Percentiles rank a stretch among this genome's conserved stretches.
Evolutionary conservation across 1,140 invertebrate species (phyloP).

Genomic region (Pogonognathellus flavescens): DNA sequence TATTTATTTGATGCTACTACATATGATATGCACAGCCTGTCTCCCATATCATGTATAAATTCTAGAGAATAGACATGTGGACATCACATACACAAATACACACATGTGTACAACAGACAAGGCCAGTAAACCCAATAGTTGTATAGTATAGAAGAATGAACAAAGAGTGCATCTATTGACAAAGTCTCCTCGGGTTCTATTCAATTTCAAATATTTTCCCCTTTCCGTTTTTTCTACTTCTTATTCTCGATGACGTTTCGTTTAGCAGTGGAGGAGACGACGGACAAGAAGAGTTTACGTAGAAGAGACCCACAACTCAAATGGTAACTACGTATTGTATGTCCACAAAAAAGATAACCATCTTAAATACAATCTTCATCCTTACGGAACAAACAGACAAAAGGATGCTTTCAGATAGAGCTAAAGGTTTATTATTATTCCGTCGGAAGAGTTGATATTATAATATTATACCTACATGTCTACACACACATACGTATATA

Average conservation of each 20-base stretch:
- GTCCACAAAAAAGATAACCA: no score
- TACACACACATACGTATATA: no score
- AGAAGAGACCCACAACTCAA: neutral
- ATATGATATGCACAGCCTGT: neutral
- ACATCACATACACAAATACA: neutral
- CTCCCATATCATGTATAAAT: neutral
- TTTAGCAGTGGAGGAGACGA: neutral
- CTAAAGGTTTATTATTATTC: no score
- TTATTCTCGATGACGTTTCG: neutral
- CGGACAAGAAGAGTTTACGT: neutral
- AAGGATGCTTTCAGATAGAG: no score
- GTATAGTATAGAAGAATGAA: neutral
- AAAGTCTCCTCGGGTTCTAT: neutral
- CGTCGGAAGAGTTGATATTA: no score
- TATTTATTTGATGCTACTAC: no score
- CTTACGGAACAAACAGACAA: no score
- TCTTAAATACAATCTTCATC: no score
- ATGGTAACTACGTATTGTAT: neutral
- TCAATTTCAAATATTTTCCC: slow-evolving; percentile 2
- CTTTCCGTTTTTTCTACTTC: neutral
- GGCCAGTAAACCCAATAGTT: neutral
- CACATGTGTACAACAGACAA: neutral
- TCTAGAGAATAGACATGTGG: neutral
- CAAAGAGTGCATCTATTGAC: slow-evolving; percentile 31
- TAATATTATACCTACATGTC: no score